These are phyloP conservation scores for Macroramphosus scolopax DNA, from an alignment of 2,797 vertebrate genomes.

Conservation along the genomic window DNA sequence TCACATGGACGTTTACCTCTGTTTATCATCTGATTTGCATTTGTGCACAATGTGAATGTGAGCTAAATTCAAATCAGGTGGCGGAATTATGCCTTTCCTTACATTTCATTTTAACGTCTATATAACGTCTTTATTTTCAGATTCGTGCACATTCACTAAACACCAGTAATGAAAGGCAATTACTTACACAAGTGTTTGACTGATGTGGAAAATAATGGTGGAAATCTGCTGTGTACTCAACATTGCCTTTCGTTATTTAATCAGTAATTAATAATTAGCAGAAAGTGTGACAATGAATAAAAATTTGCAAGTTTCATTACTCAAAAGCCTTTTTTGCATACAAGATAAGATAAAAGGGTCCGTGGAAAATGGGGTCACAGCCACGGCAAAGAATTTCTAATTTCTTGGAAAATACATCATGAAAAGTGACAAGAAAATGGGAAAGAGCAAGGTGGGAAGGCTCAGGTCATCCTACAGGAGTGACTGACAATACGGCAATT, in stretches of 20 bases:
- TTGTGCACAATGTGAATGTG: not conserved
- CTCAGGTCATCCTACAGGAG: constrained; percentile 25
- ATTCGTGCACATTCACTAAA: constrained; percentile 2
- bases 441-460: constrained; percentile 20
- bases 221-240: constrained; percentile 11
- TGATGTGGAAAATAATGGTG: constrained; percentile 3
- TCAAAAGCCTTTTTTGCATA: constrained; percentile 27
- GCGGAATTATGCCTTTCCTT: constrained; percentile 12
- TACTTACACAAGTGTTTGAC: constrained; percentile 14
- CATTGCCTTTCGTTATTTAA: constrained; percentile 34
- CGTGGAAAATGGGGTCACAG: constrained; percentile 44
- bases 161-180: not conserved
- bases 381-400: constrained; percentile 37
- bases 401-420: constrained; percentile 44
- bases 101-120: constrained; percentile 10
- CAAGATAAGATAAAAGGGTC: constrained; percentile 35
- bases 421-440: constrained; percentile 35
- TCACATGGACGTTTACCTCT: not conserved
- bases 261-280: constrained; percentile 35
- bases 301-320: constrained; percentile 33
- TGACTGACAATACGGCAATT: constrained; percentile 28
- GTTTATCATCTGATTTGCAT: constrained; percentile 15
- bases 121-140: constrained; percentile 5
- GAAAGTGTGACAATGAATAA: constrained; percentile 26
- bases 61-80: constrained; percentile 12